A percentile compares a stretch with the other conserved stretches of the same genome.
These are phyloP conservation scores for Mycalesis mineus DNA, from an alignment of 2,888 invertebrate species.

Conservation along the genomic window DNA sequence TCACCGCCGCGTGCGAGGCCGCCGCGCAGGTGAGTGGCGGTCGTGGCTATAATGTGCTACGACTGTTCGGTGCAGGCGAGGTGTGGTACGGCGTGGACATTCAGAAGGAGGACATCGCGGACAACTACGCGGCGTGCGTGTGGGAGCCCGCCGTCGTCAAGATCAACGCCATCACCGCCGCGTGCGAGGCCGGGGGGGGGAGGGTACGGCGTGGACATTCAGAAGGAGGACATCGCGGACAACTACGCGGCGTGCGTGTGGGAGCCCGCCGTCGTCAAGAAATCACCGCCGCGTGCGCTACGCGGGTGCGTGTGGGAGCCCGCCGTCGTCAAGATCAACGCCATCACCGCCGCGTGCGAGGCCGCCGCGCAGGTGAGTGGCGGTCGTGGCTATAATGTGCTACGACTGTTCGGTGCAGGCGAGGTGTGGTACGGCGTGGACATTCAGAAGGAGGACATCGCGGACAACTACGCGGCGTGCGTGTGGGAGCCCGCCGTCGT, in stretches of 20 bases:
- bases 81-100: conserved; percentile 98
- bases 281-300: conserved; percentile 96
- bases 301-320: conserved; percentile 98
- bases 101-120: conserved; percentile 93
- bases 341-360: conserved; percentile 96
- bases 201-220: conserved; percentile 98
- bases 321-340: conserved; percentile 96
- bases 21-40: too few species aligned
- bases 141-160: conserved; percentile 99
- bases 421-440: too few species aligned
- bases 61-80: conserved; percentile 80
- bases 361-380: conserved; percentile 88
- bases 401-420: not conserved
- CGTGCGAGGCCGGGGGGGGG: conserved; percentile 93
- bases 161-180: conserved; percentile 97
- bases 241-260: conserved; percentile 96
- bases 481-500: too few species aligned
- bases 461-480: too few species aligned
- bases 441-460: too few species aligned
- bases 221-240: conserved; percentile 94
- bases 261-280: conserved; percentile 98
- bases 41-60: too few species aligned
- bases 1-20: too few species aligned
- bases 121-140: conserved; percentile 95
- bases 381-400: too few species aligned